These are phyloP conservation scores for Leptoteleia sp. DNA, from an alignment of 1,140 invertebrate species.

Conservation along the genomic window DNA sequence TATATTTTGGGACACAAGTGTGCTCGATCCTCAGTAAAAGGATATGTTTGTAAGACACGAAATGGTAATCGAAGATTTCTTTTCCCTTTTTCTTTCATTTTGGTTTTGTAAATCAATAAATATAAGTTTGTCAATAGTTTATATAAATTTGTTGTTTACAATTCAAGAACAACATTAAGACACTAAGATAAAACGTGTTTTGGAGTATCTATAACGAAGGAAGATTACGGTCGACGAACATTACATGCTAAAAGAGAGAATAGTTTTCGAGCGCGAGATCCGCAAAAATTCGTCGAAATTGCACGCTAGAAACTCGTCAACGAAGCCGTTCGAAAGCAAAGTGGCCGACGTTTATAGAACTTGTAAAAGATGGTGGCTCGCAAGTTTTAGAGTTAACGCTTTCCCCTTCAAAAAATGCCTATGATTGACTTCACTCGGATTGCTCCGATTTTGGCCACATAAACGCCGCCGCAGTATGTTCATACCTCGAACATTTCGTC, in stretches of 20 bases:
- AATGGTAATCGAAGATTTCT: slow-evolving; percentile 45
- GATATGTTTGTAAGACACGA: slow-evolving; percentile 62
- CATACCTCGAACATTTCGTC: background rate
- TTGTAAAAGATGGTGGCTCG: slow-evolving; percentile 3
- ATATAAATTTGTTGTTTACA: slow-evolving; percentile 44
- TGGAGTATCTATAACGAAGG: slow-evolving; percentile 55
- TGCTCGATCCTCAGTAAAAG: slow-evolving; percentile 42
- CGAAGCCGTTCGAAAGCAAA: slow-evolving; percentile 1
- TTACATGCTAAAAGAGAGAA: slow-evolving; percentile 57
- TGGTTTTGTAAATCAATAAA: slow-evolving; percentile 36
- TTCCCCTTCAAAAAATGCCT: too few species aligned
- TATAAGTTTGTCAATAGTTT: slow-evolving; percentile 27
- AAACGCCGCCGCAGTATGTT: slow-evolving; percentile 11
- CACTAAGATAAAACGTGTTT: slow-evolving; percentile 63
- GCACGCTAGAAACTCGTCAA: slow-evolving; percentile 55
- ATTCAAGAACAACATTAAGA: slow-evolving; percentile 51
- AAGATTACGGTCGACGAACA: slow-evolving; percentile 57
- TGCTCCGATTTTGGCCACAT: background rate
- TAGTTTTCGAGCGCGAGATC: slow-evolving; percentile 38
- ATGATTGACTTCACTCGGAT: too few species aligned
- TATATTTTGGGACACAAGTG: slow-evolving; percentile 21
- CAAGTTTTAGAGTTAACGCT: background rate
- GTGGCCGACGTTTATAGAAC: slow-evolving; percentile 13
- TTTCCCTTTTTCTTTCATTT: slow-evolving; percentile 4
- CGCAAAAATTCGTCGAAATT: slow-evolving; percentile 68